Conservation (phyloP, 2,888 invertebrate genomes). For the Heliconius erato region DNA sequence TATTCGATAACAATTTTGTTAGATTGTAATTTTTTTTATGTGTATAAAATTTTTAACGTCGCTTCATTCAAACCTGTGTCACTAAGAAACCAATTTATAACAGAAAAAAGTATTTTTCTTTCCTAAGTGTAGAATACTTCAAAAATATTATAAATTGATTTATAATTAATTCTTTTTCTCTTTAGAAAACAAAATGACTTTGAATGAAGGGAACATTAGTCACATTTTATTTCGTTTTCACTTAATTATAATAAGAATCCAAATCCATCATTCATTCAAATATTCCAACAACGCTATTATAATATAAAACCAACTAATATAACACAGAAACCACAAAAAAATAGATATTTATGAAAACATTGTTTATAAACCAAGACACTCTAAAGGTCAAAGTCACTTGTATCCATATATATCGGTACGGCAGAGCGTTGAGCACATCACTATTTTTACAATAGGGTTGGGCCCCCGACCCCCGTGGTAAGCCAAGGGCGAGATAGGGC, state of each 20-base stretch:
- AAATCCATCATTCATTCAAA: background rate
- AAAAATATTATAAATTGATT: no score
- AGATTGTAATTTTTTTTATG: background rate
- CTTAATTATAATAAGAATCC: background rate
- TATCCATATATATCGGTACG: constrained; percentile 62
- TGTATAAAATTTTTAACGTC: no score
- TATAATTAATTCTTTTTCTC: no score
- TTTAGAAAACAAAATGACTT: no score
- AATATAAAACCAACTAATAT: background rate
- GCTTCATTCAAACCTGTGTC: no score
- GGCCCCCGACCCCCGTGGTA: constrained; percentile 66
- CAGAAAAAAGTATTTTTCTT: no score
- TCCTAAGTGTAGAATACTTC: no score
- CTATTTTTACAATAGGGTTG: constrained; percentile 67
- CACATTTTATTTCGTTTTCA: background rate
- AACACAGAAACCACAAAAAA: background rate
- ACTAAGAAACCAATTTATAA: no score
- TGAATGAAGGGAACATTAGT: background rate
- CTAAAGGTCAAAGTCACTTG: constrained; percentile 58
- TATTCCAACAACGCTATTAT: background rate
- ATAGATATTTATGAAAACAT: constrained; percentile 23
- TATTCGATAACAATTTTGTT: background rate
- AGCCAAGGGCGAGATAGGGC: constrained; percentile 65
- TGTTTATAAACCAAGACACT: constrained; percentile 39
- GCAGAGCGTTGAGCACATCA: constrained; percentile 56